Base-by-base conservation (phyloP, 2,888 invertebrate genomes). In the Epirrita christyi region DNA sequence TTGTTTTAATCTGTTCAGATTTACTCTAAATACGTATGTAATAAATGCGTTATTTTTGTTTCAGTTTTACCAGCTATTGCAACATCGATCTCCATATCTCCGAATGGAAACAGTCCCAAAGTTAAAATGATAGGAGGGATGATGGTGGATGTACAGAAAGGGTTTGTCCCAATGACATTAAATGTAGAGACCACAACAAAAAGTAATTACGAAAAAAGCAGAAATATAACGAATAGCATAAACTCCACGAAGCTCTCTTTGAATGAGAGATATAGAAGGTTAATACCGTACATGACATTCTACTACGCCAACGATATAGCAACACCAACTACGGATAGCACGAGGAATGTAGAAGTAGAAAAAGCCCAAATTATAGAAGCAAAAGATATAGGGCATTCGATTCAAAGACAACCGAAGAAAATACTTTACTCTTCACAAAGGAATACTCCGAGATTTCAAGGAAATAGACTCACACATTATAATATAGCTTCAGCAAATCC, bases 271-370 rank as follows among this genome's bases (percentile, higher is more conserved):
- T 95, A 95, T 76, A 94, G 97, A 72, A 93, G 97, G 63, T 83
- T 97, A 46, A 95, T 97, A 73, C 97, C 97, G 1, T 97, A 97
- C 80, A 95, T 96, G 94, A 96, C 96, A 34, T 97, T 95, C 83
- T 97, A 96, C 80, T 89, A 95, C n/a, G 93, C 92, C 40, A 94
- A 94, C 57, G 93, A 94, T 73, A 83, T 93, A 63, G 75, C 73
- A 81, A 87, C 75, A 77, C 93, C 75, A 59, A 88, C 82, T 50
- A 87, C 80, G 62, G 86, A 81, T 42, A 79, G 66, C 47, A 55
- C 71, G 0, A 85, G 82, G 55, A 79, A 79, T 55, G 71, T 92
- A 29, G 88, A 87, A 72, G 83, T 91, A 13, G 86, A 91, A 74
- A 92, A 92, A 67, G 88, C 86, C 37, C 76, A 90, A 70, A 83